phyloP scores from a whole-genome alignment of 2,888 invertebrate species.

The Odontomyia ornata region DNA sequence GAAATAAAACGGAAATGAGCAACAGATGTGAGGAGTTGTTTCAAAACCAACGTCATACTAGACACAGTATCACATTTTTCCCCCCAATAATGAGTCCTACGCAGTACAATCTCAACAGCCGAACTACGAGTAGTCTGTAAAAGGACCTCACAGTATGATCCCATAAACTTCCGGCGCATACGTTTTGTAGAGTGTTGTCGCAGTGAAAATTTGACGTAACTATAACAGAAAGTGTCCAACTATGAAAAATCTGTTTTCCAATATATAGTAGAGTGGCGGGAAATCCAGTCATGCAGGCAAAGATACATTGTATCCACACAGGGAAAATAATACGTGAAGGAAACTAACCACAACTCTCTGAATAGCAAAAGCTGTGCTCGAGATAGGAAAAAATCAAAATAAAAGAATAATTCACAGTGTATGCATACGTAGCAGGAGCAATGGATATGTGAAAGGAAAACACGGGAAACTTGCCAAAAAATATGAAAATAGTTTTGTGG shows the following conservation, averaged over 20 bases:
- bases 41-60: no score
- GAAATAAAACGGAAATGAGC: no score
- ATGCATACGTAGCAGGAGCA: no score
- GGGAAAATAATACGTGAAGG: not conserved
- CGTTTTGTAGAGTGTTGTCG: no score
- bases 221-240: conserved; percentile 35
- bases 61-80: no score
- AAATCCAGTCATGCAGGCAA: no score
- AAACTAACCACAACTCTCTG: conserved; percentile 8
- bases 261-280: not conserved
- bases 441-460: not conserved
- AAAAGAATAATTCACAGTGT: not conserved
- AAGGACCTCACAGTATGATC: not conserved
- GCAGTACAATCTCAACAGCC: no score
- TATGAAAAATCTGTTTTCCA: conserved; percentile 30
- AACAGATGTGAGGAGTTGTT: no score
- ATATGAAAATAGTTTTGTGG: conserved; percentile 33
- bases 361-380: not conserved
- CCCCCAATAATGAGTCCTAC: no score
- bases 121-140: no score
- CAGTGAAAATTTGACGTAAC: not conserved
- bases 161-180: not conserved
- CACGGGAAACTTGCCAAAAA: conserved; percentile 23
- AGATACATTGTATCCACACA: not conserved
- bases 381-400: not conserved